These are phyloP conservation scores for Burhinus oedicnemus DNA, from an alignment of 2,113 vertebrate species.

Conservation along the genomic window DNA sequence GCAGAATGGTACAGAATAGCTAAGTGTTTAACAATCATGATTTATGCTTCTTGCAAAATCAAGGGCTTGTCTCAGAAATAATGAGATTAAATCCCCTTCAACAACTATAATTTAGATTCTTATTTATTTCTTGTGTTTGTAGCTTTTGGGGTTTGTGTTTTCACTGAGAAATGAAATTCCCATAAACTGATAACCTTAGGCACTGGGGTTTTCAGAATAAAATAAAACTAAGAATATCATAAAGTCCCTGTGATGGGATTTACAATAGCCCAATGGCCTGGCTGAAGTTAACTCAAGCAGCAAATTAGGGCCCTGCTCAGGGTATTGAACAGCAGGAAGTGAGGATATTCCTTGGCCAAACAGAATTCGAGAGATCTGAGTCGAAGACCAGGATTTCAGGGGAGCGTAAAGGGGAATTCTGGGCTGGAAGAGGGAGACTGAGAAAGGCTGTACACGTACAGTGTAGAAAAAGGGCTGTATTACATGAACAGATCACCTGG, in stretches of 20 bases:
- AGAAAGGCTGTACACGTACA: background rate
- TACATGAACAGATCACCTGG: slow-evolving; percentile 42
- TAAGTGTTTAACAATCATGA: background rate
- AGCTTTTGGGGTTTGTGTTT: background rate
- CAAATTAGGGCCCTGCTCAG: slow-evolving; percentile 59
- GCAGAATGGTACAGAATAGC: background rate
- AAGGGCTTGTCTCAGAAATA: slow-evolving; percentile 24
- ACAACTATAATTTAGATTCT: background rate
- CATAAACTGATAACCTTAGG: slow-evolving; percentile 10
- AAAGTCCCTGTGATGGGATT: slow-evolving; percentile 47
- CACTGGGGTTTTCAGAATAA: slow-evolving; percentile 18
- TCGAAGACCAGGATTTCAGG: slow-evolving; percentile 43
- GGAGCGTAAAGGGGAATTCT: slow-evolving; percentile 5
- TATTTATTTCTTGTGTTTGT: background rate
- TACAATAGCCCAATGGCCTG: slow-evolving; percentile 51
- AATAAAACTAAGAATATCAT: slow-evolving; percentile 36
- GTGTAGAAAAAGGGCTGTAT: slow-evolving; percentile 8
- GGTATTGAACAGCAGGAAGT: slow-evolving; percentile 54
- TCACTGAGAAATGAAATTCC: slow-evolving; percentile 2
- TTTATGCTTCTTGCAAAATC: slow-evolving; percentile 29
- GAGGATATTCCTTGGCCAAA: slow-evolving; percentile 45
- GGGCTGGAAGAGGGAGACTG: background rate
- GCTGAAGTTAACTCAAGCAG: slow-evolving; percentile 68
- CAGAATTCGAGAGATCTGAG: slow-evolving; percentile 23
- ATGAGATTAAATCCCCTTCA: background rate